Percentiles rank a stretch among this genome's conserved stretches.
phyloP scores from a whole-genome alignment of 2,888 invertebrate genomes.

The Apantesis nais region DNA sequence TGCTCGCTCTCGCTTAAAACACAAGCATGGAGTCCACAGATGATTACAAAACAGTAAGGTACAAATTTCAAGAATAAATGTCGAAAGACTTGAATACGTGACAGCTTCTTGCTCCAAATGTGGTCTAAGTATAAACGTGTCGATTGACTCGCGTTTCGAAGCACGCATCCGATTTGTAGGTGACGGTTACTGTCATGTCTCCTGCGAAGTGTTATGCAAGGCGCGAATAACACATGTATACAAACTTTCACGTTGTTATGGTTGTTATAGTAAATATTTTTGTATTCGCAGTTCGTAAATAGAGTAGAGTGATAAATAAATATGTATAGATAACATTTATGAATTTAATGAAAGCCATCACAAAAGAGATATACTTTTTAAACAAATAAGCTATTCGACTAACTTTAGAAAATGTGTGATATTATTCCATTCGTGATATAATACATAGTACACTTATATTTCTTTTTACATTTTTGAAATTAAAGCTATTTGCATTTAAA shows the following conservation, averaged over 20 bases:
- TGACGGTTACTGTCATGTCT: slow-evolving; percentile 16
- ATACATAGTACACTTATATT: no score
- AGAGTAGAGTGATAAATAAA: neutral
- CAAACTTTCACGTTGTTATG: neutral
- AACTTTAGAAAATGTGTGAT: no score
- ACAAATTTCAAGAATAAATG: slow-evolving; percentile 34
- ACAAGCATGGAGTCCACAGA: slow-evolving; percentile 4
- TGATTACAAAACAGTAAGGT: slow-evolving; percentile 30
- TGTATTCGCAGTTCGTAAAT: neutral
- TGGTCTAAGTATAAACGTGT: slow-evolving; percentile 33
- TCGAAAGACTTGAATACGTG: slow-evolving; percentile 36
- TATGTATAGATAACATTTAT: neutral
- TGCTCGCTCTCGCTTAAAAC: neutral
- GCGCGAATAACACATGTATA: neutral
- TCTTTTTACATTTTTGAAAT: no score
- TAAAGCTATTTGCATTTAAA: no score
- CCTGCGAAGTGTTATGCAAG: slow-evolving; percentile 7
- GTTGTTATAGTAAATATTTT: neutral
- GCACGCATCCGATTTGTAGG: slow-evolving; percentile 20
- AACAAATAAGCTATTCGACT: no score
- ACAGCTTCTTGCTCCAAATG: slow-evolving; percentile 37
- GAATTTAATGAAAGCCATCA: no score
- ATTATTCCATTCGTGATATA: no score
- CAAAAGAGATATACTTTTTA: no score
- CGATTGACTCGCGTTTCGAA: slow-evolving; percentile 25